Conservation (phyloP, 2,113 vertebrate species). For the Corapipo altera region DNA sequence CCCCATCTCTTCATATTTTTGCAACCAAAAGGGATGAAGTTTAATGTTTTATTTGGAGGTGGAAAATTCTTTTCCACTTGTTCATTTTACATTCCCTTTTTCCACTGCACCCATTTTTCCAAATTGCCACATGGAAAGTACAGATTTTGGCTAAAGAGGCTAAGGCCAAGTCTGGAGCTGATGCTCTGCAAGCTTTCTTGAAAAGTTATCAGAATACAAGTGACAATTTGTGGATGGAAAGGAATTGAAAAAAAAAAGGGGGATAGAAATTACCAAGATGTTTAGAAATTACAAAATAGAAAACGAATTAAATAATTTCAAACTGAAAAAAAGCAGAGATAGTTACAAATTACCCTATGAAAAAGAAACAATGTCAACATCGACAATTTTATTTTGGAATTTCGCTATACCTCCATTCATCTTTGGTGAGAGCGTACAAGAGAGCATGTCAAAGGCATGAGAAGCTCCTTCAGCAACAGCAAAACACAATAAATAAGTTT, state of each 20-base stretch:
- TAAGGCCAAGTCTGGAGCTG: neutral
- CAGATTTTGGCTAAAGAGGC: neutral
- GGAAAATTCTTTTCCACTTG: neutral
- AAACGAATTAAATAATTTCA: neutral
- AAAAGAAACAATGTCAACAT: neutral
- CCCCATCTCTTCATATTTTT: neutral
- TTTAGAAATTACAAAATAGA: neutral
- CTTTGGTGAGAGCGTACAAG: neutral
- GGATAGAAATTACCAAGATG: neutral
- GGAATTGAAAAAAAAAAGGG: neutral
- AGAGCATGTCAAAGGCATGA: neutral
- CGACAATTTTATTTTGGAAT: neutral
- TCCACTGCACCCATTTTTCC: neutral
- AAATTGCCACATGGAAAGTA: neutral
- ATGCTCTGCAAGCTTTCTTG: neutral
- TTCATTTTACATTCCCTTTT: neutral
- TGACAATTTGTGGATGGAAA: neutral
- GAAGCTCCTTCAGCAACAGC: slow-evolving; percentile 4
- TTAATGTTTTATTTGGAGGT: neutral
- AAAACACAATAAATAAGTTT: slow-evolving; percentile 54
- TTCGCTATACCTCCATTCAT: neutral
- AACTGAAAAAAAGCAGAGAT: neutral
- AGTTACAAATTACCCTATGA: neutral
- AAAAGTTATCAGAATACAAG: neutral
- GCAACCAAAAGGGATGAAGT: neutral